Percentiles rank a stretch among this genome's conserved stretches.
These are phyloP conservation scores for Chroicocephalus ridibundus DNA, from an alignment of 2,113 vertebrate genomes.

Conservation along the genomic window DNA sequence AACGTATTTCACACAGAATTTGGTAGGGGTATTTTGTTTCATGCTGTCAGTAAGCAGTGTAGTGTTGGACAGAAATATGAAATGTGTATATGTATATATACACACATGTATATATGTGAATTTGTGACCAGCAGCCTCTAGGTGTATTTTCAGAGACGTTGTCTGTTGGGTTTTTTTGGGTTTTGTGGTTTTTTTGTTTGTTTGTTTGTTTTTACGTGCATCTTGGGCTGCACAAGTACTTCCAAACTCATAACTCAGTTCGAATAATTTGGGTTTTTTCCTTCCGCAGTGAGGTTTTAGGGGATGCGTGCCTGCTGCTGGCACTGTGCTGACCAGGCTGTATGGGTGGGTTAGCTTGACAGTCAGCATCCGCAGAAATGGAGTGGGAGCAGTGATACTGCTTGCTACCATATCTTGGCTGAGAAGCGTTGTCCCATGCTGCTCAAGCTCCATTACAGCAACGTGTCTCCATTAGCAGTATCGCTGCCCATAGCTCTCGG, in stretches of 20 bases:
- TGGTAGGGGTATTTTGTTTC: not conserved
- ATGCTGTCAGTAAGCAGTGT: not conserved
- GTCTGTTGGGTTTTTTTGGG: not conserved
- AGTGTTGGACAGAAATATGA: not conserved
- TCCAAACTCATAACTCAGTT: not conserved
- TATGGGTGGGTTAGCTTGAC: not conserved
- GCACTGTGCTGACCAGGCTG: not conserved
- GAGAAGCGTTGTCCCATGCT: accelerated
- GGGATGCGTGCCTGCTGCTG: not conserved
- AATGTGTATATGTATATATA: not conserved
- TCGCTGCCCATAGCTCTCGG: accelerated
- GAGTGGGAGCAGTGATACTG: not conserved
- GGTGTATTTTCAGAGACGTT: not conserved
- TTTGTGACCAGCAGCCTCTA: not conserved
- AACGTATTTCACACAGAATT: not conserved
- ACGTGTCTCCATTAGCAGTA: accelerated
- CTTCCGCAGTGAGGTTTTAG: not conserved
- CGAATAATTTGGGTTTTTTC: not conserved
- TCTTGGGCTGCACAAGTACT: not conserved
- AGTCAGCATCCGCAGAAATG: not conserved
- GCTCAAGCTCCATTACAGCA: not conserved
- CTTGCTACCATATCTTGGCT: not conserved
- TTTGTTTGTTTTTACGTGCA: not conserved
- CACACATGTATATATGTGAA: not conserved
- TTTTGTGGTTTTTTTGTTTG: not conserved